Base-by-base conservation (phyloP, 1,140 invertebrate species). In the Drosophila novamexicana region DNA sequence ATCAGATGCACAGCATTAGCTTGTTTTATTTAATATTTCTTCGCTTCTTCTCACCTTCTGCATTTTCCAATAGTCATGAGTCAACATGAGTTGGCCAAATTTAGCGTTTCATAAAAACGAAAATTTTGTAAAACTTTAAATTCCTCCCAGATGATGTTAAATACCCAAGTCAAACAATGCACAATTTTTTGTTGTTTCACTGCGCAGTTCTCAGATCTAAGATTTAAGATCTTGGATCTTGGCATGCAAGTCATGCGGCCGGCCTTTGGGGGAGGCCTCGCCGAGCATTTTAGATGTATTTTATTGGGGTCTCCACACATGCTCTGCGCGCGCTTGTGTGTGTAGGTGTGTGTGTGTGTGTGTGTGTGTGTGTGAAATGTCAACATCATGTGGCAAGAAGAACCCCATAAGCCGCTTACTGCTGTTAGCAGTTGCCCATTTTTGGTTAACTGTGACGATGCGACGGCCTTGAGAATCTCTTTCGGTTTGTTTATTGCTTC, bases 161-260 rank as follows among this genome's bases (percentile, higher is more conserved):
- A 59, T 47, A 56, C 53, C 36, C 16, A 40, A 22, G 4, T 18
- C 10, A 37, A 12, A 40, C 53, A 56, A 56, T 56, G 37, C 36
- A 12, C 22, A 50, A 29, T 50, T 50, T 50, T 45, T 18, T 18
- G 7, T 45, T 45, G 7, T 45, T 22, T 64, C 45, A 54, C 39
- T 22, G 65, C 62, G 57, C 36, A 32, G 36, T 68, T 67, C 47
- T 52, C 49, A 42, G 52, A 61, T 53, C 16, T 54, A 1, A 61
- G 44, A 44, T 52, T 39, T 63, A n/a, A 44, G 52, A 75, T 75
- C 52, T 63, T 37, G 39, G 40, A 54, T 67, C 70, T 71, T 53
- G 59, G 32, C 56, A 57, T 76, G 74, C 74, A 76, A 72, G 74
- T 76, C 74, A 76, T 76, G 73, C 58, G 37, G 45, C 37, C 14